Evolutionary conservation across 2,888 invertebrate genomes (phyloP), one percentile per base, ranked within the genome.

Genomic region (Lithophane ornitopus): DNA sequence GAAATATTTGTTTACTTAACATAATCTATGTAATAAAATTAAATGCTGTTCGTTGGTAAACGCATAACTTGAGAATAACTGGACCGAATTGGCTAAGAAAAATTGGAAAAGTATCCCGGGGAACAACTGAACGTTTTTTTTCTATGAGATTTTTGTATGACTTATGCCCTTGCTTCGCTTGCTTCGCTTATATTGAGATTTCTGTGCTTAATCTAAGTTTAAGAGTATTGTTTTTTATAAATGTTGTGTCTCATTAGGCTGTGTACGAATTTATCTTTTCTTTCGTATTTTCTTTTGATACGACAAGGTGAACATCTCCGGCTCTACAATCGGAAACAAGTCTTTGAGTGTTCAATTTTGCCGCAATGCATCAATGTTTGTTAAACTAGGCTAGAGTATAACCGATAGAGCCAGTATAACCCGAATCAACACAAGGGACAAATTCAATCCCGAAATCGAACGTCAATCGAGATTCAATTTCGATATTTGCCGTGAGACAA

Each of bases 401-500:
- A 61, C 44, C 49, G 65, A 65, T 28, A 49, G 68, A 76, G 19
- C 34, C 46, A 68, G 67, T 44, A 58, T 78, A 58, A 54, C 69
- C 63, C 70, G 44, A 70, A 80, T 84, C 68, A 71, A 69, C 70
- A 58, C n/a, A 34, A 16, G 65, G 75, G 49, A 76, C 67, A 68
- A 70, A 71, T 65, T 76, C 58, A 41, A 74, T 84, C 52, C 34
- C 62, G 54, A 81, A 76, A 71, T 81, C 52, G 63, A 73, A 70
- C 67, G 34, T 49, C 63, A 19, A 61, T 28, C 41, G 14, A 68
- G 70, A 81, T 76, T 82, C 76, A 68, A 85, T 81, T 85, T 56
- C 63, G 68, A 77, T 85, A 73, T 84, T 78, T 82, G 74, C 72
- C 44, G 49, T 54, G 46, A 82, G 61, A 71, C 74, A 71, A 81